Evolutionary conservation across 2,113 vertebrate species (phyloP).

Genomic region (Helogale parvula): DNA sequence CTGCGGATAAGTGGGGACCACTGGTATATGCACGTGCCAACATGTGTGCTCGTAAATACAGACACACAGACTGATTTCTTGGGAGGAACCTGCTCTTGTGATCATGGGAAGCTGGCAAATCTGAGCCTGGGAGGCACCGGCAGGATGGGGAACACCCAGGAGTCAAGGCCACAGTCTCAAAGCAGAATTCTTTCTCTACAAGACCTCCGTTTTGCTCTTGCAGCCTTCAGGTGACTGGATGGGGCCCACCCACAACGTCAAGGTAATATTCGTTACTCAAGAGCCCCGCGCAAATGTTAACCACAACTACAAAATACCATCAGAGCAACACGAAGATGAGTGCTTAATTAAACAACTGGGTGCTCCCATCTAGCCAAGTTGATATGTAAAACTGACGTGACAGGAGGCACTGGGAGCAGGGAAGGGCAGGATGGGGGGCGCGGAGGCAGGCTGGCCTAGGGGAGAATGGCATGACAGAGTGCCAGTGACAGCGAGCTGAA

Average conservation of each 20-base stretch:
- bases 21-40: neutral
- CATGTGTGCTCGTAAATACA: neutral
- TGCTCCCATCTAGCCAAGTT: neutral
- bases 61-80: neutral
- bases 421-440: too few relatives aligned
- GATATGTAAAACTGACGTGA: neutral
- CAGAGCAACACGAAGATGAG: neutral
- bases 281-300: neutral
- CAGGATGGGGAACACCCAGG: neutral
- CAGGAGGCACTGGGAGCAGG: neutral
- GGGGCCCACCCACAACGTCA: neutral
- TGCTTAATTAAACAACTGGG: neutral
- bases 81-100: neutral
- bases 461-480: accelerated
- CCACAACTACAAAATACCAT: neutral
- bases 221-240: neutral
- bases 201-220: neutral
- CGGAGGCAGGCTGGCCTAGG: neutral
- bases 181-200: neutral
- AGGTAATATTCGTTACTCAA: neutral
- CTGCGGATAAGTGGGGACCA: neutral
- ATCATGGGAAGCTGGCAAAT: neutral
- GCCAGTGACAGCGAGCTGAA: neutral
- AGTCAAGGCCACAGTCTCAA: neutral
- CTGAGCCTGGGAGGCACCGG: neutral